Percentiles rank a stretch among this genome's conserved stretches.
These are phyloP conservation scores for Rynchops niger DNA, from an alignment of 2,113 vertebrate genomes.

Conservation along the genomic window DNA sequence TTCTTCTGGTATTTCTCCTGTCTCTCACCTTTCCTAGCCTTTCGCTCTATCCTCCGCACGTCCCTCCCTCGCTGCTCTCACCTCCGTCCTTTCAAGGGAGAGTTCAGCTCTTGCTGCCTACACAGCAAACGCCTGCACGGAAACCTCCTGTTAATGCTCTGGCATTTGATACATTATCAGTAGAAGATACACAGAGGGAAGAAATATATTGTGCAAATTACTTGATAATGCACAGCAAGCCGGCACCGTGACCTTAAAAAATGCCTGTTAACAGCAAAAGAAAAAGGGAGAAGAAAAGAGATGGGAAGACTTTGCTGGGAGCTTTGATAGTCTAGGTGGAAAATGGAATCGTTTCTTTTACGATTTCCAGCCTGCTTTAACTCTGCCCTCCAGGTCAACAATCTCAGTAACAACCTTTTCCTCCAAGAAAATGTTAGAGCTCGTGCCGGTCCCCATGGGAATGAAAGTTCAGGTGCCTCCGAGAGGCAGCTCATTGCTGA, in stretches of 20 bases:
- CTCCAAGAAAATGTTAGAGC: conserved; percentile 20
- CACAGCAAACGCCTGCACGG: fast-evolving
- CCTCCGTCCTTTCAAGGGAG: background rate
- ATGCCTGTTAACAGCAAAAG: background rate
- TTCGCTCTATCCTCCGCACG: fast-evolving
- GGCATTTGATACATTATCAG: conserved; percentile 13
- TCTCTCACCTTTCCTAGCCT: background rate
- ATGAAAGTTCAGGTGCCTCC: background rate
- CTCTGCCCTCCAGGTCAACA: conserved; percentile 55
- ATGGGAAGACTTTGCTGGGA: background rate
- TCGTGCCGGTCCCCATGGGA: background rate
- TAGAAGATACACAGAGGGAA: background rate
- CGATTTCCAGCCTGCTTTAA: conserved; percentile 2
- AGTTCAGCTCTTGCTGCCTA: background rate
- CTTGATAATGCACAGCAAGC: conserved; percentile 5
- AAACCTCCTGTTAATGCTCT: background rate
- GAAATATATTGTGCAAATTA: conserved; percentile 35
- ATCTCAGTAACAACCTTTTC: conserved; percentile 29
- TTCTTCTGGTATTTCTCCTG: background rate
- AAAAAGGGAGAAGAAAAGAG: background rate
- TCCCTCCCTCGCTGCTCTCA: background rate
- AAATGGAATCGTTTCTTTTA: background rate
- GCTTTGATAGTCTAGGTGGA: background rate
- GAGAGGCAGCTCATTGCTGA: background rate
- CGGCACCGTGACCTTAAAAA: conserved; percentile 2